A percentile compares a stretch with the other conserved stretches of the same genome.
Evolutionary conservation across 2,888 invertebrate genomes (phyloP).

Genomic region (Megaustenia siamemsis): DNA sequence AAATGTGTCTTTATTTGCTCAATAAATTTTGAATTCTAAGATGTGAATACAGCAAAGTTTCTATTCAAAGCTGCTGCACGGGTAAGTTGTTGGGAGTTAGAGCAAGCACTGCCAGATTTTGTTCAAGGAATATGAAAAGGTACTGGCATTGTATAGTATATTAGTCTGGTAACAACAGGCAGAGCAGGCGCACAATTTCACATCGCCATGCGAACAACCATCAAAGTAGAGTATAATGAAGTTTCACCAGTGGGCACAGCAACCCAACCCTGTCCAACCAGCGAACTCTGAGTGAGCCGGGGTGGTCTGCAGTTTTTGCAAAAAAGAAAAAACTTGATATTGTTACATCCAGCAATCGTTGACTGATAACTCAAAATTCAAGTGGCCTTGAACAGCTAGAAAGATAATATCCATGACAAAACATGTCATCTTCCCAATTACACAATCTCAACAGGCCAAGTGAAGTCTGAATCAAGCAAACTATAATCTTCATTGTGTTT

Average conservation of each 20-base stretch:
- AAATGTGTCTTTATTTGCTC: too few species aligned
- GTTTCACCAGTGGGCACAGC: slow-evolving; percentile 57
- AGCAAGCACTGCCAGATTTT: slow-evolving; percentile 29
- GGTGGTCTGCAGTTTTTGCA: slow-evolving; percentile 59
- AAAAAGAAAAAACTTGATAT: slow-evolving; percentile 30
- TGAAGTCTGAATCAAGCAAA: not conserved
- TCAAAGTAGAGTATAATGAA: slow-evolving; percentile 37
- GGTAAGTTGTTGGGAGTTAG: slow-evolving; percentile 26
- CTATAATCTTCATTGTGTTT: not conserved
- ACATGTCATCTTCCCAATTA: not conserved
- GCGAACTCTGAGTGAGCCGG: slow-evolving; percentile 56
- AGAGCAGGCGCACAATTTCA: slow-evolving; percentile 48
- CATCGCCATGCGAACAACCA: slow-evolving; percentile 52
- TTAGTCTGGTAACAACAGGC: slow-evolving; percentile 49
- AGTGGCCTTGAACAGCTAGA: not conserved
- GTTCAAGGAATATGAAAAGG: slow-evolving; percentile 26
- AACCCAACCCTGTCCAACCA: slow-evolving; percentile 62
- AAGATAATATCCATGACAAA: not conserved
- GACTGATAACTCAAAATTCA: slow-evolving; percentile 29
- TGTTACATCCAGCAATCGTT: slow-evolving; percentile 44
- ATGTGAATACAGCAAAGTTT: too few species aligned
- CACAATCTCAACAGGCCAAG: not conserved
- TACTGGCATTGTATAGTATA: slow-evolving; percentile 27
- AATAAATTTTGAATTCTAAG: not conserved
- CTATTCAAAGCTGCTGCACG: slow-evolving; percentile 27